These are phyloP conservation scores for Temnothorax unifasciatus DNA, from an alignment of 2,888 invertebrate genomes.

Conservation along the genomic window DNA sequence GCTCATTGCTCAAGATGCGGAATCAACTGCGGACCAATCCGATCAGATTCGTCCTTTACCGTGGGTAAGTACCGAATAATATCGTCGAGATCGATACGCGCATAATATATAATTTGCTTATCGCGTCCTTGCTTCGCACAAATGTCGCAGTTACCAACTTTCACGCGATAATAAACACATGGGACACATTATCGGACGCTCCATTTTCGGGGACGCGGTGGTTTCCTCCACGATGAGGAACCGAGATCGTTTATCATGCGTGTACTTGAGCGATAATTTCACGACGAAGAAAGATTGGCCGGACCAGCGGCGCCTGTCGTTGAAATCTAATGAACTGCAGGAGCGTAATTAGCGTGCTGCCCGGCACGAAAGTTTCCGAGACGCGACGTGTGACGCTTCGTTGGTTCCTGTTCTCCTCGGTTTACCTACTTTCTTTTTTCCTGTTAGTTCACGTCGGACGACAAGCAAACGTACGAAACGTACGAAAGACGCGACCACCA, in stretches of 20 bases:
- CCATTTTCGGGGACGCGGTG: not conserved
- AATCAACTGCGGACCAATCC: conserved; percentile 66
- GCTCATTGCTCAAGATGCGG: conserved; percentile 69
- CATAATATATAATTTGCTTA: not conserved
- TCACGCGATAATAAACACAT: not conserved
- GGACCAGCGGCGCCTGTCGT: conserved; percentile 45
- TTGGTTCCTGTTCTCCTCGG: not conserved
- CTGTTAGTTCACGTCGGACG: no score
- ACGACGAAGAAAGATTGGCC: conserved; percentile 28
- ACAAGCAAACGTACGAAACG: not conserved
- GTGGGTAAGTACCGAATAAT: conserved; percentile 61
- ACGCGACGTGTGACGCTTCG: not conserved
- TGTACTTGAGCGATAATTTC: conserved; percentile 50
- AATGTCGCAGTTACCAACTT: not conserved
- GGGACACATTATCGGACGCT: not conserved
- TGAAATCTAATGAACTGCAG: conserved; percentile 37
- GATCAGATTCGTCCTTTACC: conserved; percentile 55
- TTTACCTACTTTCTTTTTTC: not conserved
- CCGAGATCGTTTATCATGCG: conserved; percentile 9
- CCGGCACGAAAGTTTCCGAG: not conserved
- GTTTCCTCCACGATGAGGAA: not conserved
- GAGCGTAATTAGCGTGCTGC: conserved; percentile 19
- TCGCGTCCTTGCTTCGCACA: not conserved
- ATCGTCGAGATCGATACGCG: not conserved
- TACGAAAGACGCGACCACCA: not conserved